phyloP scores from a whole-genome alignment of 2,888 invertebrate genomes.

The Xestia sexstrigata region DNA sequence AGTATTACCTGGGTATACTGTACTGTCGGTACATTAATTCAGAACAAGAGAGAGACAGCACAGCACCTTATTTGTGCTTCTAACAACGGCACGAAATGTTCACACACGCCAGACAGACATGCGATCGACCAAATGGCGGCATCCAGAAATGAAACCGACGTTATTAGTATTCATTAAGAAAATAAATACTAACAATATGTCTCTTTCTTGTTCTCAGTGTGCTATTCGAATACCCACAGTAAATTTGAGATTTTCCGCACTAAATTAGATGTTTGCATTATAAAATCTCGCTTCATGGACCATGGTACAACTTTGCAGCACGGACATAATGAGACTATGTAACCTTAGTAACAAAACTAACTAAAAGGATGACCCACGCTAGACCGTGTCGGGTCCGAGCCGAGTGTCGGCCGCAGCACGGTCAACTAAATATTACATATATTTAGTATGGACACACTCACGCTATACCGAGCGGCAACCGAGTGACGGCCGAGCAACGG shows the following conservation, averaged over 20 bases:
- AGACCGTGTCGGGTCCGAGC: too few relatives aligned
- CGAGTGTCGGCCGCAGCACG: too few relatives aligned
- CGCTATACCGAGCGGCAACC: too few relatives aligned
- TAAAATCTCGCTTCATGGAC: not conserved
- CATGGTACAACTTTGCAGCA: slow-evolving; percentile 8
- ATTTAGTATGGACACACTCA: too few relatives aligned
- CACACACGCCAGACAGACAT: not conserved
- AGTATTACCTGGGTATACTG: not conserved
- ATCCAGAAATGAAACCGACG: not conserved
- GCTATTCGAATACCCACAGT: not conserved
- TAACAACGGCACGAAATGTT: not conserved
- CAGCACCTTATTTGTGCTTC: not conserved
- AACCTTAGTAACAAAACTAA: not conserved
- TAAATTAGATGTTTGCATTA: not conserved
- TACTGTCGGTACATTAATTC: slow-evolving; percentile 10
- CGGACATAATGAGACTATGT: slow-evolving; percentile 2
- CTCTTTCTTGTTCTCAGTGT: slow-evolving; percentile 12
- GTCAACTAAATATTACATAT: too few relatives aligned
- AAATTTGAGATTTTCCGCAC: slow-evolving; percentile 10
- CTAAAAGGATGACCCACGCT: too few relatives aligned
- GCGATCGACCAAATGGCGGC: not conserved
- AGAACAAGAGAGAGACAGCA: slow-evolving; percentile 26
- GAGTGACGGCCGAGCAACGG: too few relatives aligned
- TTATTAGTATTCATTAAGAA: not conserved
- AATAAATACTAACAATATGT: not conserved